Base-by-base conservation (phyloP, 92 coral and sea anemone species). In the Plumapathes pennacea region DNA sequence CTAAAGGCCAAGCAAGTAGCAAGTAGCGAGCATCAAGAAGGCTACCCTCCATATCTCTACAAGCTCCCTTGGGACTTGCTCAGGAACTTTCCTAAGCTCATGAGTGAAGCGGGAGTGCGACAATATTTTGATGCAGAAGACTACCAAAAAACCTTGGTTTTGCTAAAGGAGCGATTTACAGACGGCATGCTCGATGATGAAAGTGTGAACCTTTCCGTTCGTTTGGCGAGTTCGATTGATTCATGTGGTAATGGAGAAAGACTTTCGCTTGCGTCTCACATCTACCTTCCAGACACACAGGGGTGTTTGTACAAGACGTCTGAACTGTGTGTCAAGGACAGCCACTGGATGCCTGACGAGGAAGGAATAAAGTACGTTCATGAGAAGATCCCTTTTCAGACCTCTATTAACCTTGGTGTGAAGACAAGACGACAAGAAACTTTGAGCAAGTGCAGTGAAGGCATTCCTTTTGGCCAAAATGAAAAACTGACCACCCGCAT, bases 401-500 rank as follows among this genome's bases (percentile, higher is more conserved):
- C 49, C 4, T 82, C 79, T 53, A 50, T 46, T 33, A 18, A 4
- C 7, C 67, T 81, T 34, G 83, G 88, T 6, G 88, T 69, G 18
- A 81, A 81, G 25, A 77, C 89, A 38, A 52, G 74, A 25, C 40
- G 84, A 41, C 51, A 59, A 57, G 78, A 49, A 43, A 63, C 71
- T 18, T 42, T 81, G 14, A 45, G 56, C n/a, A 62, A 15, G 9
- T 52, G 19, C 17, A 49, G 64, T n/a, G 18, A 14, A 28, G 94
- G 76, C 6, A 63, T 85, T 46, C 57, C 79, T 1, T 85, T 85
- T 57, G 94, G 94, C 23, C 94, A 85, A 51, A 67, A 22, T 5
- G 94, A 85, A 20, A 80, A 74, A 39, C 61, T 85, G 5, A 85
- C 94, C 23, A 81, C 61, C 60, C 69, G 94, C 25, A 41, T 85